Percentiles rank a stretch among this genome's conserved stretches.
phyloP scores from a whole-genome alignment of 64 coral and sea anemone genomes.

The Porites australiensis region DNA sequence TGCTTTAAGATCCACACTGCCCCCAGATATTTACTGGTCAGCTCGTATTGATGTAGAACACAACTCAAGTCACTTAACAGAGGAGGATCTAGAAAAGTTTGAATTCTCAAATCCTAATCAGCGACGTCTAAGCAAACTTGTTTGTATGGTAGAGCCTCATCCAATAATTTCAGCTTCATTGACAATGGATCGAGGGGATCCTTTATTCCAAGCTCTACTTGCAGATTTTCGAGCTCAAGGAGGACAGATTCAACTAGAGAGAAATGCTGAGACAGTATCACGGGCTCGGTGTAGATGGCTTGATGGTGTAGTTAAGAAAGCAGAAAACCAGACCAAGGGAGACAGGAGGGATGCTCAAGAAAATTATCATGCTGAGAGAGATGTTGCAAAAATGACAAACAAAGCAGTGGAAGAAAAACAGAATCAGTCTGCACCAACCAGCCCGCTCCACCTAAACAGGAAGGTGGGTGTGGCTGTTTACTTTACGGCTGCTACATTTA shows the following conservation, averaged over 20 bases:
- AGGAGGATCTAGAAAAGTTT: conserved; percentile 77
- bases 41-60: conserved; percentile 22
- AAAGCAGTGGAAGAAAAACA: not conserved
- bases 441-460: conserved; percentile 40
- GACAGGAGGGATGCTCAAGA: not conserved
- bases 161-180: conserved; percentile 69
- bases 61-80: conserved; percentile 32
- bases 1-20: conserved; percentile 68
- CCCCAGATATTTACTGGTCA: conserved; percentile 91
- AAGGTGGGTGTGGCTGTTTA: conserved; percentile 31
- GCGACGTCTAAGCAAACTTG: conserved; percentile 40
- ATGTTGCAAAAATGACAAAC: not conserved
- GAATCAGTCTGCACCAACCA: not conserved
- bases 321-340: not conserved
- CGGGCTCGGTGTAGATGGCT: not conserved
- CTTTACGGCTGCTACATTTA: no score
- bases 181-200: conserved; percentile 45
- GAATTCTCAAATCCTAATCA: conserved; percentile 60
- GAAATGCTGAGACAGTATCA: not conserved
- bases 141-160: conserved; percentile 67
- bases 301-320: not conserved
- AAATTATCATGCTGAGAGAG: no score
- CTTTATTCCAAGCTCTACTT: conserved; percentile 64
- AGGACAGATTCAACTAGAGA: conserved; percentile 77
- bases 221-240: conserved; percentile 90